Percentiles rank a stretch among this genome's conserved stretches.
Evolutionary conservation across 2,113 vertebrate genomes (phyloP).

Genomic region (Saimiri boliviensis): DNA sequence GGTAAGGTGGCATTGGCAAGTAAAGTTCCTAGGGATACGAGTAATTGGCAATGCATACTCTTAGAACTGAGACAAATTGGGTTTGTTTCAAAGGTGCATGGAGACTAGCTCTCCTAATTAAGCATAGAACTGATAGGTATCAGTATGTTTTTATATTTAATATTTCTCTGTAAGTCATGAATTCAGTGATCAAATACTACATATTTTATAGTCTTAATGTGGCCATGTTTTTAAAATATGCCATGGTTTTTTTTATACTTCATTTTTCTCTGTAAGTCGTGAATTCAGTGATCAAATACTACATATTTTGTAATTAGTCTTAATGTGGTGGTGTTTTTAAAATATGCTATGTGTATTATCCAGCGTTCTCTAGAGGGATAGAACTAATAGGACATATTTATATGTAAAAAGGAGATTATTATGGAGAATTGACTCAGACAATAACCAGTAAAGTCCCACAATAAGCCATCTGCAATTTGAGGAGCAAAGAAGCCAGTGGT

Average conservation of each 20-base stretch:
- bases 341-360: background rate
- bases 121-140: background rate
- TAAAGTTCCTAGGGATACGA: conserved; percentile 8
- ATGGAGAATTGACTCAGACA: too few relatives aligned
- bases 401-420: too few relatives aligned
- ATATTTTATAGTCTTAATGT: background rate
- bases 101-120: background rate
- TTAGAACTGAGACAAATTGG: background rate
- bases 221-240: background rate
- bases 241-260: background rate
- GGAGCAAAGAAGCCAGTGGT: too few relatives aligned
- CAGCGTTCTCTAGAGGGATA: too few relatives aligned
- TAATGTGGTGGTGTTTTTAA: background rate
- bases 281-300: background rate
- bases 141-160: background rate
- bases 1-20: background rate
- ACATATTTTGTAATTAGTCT: background rate
- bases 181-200: background rate
- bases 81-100: background rate
- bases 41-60: background rate
- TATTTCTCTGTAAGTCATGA: background rate
- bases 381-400: too few relatives aligned
- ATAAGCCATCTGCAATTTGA: too few relatives aligned
- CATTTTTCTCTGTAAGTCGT: background rate
- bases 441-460: too few relatives aligned